These are phyloP conservation scores for Luscinia megarhynchos DNA, from an alignment of 2,797 vertebrate genomes.

Conservation along the genomic window DNA sequence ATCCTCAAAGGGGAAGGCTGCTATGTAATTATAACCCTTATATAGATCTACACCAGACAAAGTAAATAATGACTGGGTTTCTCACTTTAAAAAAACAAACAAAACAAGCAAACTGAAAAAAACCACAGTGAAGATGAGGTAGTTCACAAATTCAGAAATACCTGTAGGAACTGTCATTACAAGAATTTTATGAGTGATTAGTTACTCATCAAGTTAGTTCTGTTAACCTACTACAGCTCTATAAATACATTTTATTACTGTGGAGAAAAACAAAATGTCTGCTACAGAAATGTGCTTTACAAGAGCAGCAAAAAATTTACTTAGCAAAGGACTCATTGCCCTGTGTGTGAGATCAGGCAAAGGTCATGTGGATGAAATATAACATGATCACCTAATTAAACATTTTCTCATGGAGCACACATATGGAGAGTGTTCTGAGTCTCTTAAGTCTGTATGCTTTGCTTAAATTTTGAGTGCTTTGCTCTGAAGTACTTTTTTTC, in stretches of 20 bases:
- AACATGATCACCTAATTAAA: background rate
- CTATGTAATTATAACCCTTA: background rate
- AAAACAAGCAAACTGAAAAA: too few relatives aligned
- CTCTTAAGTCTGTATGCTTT: background rate
- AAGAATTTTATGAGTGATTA: slow-evolving; percentile 38
- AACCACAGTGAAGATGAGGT: background rate
- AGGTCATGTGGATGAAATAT: background rate
- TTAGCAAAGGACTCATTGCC: background rate
- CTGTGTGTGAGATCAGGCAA: background rate
- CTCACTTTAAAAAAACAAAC: background rate
- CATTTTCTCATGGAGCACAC: background rate
- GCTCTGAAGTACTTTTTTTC: background rate
- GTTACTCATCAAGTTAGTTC: background rate
- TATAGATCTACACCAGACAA: background rate
- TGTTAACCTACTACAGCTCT: slow-evolving; percentile 9
- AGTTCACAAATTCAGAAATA: background rate
- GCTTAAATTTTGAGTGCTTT: background rate
- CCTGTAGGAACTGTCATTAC: background rate
- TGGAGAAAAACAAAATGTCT: slow-evolving; percentile 14
- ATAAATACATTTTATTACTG: slow-evolving; percentile 33
- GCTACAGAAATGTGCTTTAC: background rate
- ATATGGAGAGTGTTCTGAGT: background rate
- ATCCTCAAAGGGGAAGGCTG: background rate
- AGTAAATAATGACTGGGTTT: background rate
- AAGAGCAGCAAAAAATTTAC: background rate